Conservation (phyloP, 1,140 invertebrate species). For the silkworm (Bombyx mori) region DNA sequence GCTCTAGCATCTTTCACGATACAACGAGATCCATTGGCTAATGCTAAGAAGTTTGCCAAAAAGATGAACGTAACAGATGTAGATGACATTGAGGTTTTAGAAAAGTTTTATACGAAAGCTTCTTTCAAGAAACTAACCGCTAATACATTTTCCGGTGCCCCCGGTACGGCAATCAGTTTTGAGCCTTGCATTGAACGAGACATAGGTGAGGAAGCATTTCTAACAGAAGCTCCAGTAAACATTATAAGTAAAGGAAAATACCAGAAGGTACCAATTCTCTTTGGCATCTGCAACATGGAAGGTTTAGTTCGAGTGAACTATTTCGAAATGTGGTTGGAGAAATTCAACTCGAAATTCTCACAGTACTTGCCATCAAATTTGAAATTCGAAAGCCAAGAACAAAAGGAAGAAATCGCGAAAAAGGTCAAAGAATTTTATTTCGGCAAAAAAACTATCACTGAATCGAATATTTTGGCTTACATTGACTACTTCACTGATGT, state of each 20-base stretch:
- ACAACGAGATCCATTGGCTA: conserved; percentile 25
- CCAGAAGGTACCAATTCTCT: conserved; percentile 23
- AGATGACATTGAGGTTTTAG: conserved; percentile 26
- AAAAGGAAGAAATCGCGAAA: conserved; percentile 22
- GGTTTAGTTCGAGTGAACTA: conserved; percentile 18
- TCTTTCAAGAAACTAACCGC: background rate
- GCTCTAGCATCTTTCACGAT: conserved; percentile 14
- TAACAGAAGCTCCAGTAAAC: conserved; percentile 22
- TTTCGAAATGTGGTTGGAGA: conserved; percentile 19
- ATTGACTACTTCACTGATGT: conserved; percentile 31
- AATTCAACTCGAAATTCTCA: conserved; percentile 25
- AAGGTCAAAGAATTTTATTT: conserved; percentile 35
- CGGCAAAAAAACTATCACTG: conserved; percentile 13
- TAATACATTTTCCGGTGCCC: conserved; percentile 5
- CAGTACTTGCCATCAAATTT: conserved; percentile 35
- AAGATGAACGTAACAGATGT: conserved; percentile 17
- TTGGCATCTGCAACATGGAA: conserved; percentile 28
- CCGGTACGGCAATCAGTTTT: conserved; percentile 17
- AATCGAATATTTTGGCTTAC: conserved; percentile 20
- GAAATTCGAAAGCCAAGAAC: conserved; percentile 22
- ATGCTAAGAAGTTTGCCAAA: conserved; percentile 20
- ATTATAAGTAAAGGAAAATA: conserved; percentile 27
- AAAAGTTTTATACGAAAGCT: conserved; percentile 26
- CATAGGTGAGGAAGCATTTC: conserved; percentile 18
- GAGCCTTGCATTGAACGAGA: conserved; percentile 29